Evolutionary conservation across 2,797 vertebrate genomes (phyloP), one percentile per base, ranked within the genome.

Genomic region (Ctenopoma multispine): DNA sequence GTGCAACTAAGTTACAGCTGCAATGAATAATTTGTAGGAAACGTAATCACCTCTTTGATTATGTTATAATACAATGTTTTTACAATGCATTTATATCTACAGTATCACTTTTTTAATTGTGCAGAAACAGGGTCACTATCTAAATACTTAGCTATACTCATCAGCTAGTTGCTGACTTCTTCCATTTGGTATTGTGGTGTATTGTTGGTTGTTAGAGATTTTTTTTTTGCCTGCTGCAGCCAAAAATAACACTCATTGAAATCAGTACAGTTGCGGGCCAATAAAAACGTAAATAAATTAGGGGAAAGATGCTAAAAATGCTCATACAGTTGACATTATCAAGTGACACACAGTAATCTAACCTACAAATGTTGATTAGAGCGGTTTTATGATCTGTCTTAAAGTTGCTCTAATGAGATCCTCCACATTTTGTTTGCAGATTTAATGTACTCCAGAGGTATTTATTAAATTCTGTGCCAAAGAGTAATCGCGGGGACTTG

Each of bases 361-460:
- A 66, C 49, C 14, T 11, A 55, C 63, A 66, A 51, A 40, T 41
- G 77, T 59, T 75, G 77, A 84, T 79, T 46, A 41, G 17, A 59
- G 61, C 54, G 36, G 44, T 63, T 75, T 54, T 40, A 48, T 58
- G 13, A 49, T 34, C 27, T 63, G 66, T 44, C 2, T 14, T 40
- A 40, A 40, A 40, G 38, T 14, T 40, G 38, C 11, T 40, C 38
- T 40, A 14, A 40, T 40, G 40, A 14, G 13, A 41, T 41, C 40
- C 40, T 41, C 40, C 40, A 41, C 14, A 41, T 41, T 41, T 14
- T 12, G 31, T 44, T n/a, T 20, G 44, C 44, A 46, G 66, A 36
- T 69, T 68, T 81, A 66, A 89, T 68, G 74, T 54, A 2, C 51
- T 61, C 72, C 80, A 77, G 68, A 72, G 74, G 53, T 55, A 66